Conservation (phyloP, 2,113 vertebrate species). For the Struthidea cinerea region DNA sequence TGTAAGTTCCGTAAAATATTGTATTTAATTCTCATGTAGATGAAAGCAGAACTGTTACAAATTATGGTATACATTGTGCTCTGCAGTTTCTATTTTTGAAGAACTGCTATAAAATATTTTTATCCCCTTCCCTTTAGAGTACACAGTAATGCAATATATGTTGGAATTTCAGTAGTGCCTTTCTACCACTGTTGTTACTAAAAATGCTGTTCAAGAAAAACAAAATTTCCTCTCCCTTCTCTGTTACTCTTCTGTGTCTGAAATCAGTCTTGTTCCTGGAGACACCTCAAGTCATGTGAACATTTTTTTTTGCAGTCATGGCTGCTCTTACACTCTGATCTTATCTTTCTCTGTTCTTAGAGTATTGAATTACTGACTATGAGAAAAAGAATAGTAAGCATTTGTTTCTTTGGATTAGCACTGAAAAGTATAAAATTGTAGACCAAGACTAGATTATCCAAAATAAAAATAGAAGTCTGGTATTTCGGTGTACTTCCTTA, state of each 20-base stretch:
- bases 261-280: background rate
- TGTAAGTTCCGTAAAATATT: background rate
- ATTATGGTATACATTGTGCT: background rate
- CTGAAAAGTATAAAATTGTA: background rate
- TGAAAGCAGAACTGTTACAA: background rate
- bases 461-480: background rate
- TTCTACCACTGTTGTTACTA: background rate
- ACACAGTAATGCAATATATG: background rate
- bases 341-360: background rate
- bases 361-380: background rate
- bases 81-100: background rate
- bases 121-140: background rate
- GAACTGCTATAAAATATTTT: background rate
- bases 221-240: background rate
- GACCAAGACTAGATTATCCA: background rate
- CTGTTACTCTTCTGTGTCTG: background rate
- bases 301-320: background rate
- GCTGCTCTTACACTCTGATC: background rate
- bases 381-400: background rate
- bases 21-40: background rate
- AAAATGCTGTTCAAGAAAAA: background rate
- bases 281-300: background rate
- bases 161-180: background rate
- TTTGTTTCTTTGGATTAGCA: background rate
- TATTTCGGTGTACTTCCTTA: background rate